Conservation (phyloP, 2,797 vertebrate species). For the Acrocephalus scirpaceus region DNA sequence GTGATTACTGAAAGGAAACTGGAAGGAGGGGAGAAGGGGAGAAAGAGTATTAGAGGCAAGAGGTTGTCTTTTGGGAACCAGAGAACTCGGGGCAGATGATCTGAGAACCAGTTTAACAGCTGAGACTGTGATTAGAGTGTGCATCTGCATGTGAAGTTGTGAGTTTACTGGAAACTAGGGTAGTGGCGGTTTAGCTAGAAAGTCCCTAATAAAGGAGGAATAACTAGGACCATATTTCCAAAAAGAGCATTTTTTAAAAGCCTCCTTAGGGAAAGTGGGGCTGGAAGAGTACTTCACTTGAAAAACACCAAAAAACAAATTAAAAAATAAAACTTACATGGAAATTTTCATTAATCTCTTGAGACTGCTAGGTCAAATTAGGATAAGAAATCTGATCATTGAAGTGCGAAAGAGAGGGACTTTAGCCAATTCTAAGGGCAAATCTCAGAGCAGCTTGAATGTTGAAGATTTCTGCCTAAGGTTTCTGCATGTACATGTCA, state of each 20-base stretch:
- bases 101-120: neutral
- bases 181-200: constrained; percentile 10
- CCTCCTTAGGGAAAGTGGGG: neutral
- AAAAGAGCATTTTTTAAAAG: neutral
- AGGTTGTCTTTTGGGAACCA: neutral
- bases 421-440: neutral
- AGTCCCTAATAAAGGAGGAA: constrained; percentile 4
- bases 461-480: neutral
- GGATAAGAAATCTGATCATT: constrained; percentile 8
- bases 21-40: neutral
- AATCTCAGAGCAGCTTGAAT: neutral
- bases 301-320: neutral
- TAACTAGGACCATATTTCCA: neutral
- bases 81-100: neutral
- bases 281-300: neutral
- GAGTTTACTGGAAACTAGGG: constrained; percentile 30
- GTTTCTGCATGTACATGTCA: neutral
- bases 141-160: neutral
- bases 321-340: neutral
- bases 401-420: neutral
- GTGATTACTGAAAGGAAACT: neutral
- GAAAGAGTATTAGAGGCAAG: neutral
- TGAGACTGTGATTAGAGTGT: neutral
- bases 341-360: constrained; percentile 26
- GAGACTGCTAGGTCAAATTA: constrained; percentile 15